Conservation (phyloP, 2,888 invertebrate species). For the Caradrina kadenii region DNA sequence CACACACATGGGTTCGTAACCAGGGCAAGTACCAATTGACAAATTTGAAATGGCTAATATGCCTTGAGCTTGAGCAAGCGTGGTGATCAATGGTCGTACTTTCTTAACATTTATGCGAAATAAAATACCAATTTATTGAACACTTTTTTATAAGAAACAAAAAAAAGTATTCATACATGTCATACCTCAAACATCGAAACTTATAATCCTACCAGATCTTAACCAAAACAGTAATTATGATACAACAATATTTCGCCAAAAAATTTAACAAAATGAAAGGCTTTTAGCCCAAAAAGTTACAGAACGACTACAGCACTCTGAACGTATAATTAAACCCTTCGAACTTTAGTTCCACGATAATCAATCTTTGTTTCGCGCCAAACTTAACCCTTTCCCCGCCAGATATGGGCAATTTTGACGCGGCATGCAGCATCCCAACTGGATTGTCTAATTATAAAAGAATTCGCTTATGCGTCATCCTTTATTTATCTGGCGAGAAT, state of each 20-base stretch:
- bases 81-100: too few relatives aligned
- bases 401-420: conserved; percentile 67
- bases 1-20: too few relatives aligned
- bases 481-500: conserved; percentile 72
- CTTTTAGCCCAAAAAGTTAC: conserved; percentile 50
- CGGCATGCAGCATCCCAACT: conserved; percentile 61
- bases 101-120: too few relatives aligned
- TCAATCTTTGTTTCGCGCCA: conserved; percentile 70
- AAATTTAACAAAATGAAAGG: conserved; percentile 49
- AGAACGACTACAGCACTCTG: conserved; percentile 26
- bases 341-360: conserved; percentile 62
- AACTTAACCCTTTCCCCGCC: conserved; percentile 51
- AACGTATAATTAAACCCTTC: conserved; percentile 70
- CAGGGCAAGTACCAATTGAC: too few relatives aligned
- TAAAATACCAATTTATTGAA: not conserved
- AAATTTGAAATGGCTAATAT: too few relatives aligned
- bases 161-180: not conserved
- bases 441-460: conserved; percentile 75
- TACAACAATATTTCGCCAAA: conserved; percentile 40
- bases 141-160: not conserved
- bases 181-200: conserved; percentile 4
- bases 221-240: conserved; percentile 47
- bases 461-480: conserved; percentile 74
- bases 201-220: conserved; percentile 31
- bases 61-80: too few relatives aligned